Conservation (phyloP, 92 coral and sea anemone genomes). For the Epizoanthus fatuus region DNA sequence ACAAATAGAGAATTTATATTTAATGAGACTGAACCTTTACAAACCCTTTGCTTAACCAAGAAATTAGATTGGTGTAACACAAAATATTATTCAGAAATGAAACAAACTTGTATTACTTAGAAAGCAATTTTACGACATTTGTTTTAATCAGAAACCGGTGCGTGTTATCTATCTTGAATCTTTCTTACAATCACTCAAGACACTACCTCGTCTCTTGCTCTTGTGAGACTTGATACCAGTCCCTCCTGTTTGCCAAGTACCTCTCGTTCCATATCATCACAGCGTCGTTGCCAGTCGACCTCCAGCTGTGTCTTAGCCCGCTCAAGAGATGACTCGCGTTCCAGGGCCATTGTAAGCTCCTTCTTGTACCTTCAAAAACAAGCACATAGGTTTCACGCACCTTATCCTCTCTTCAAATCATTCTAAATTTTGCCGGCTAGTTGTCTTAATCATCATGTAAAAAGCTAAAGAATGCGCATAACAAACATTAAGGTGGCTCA, state of each 20-base stretch:
- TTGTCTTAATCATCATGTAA: too few species aligned
- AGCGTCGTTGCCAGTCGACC: constrained; percentile 97
- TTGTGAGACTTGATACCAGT: constrained; percentile 75
- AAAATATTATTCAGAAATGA: too few species aligned
- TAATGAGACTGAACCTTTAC: too few species aligned
- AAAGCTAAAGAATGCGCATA: too few species aligned
- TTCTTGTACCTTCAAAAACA: constrained; percentile 79
- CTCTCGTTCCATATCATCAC: constrained; percentile 94
- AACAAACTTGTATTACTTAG: too few species aligned
- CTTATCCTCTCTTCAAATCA: not conserved
- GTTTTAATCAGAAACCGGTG: too few species aligned
- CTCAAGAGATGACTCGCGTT: constrained; percentile 87
- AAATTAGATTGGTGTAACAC: too few species aligned
- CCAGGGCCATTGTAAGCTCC: constrained; percentile 89
- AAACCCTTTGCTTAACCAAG: too few species aligned
- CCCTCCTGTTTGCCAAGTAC: constrained; percentile 91
- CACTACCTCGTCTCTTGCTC: constrained; percentile 91
- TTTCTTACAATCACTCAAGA: not conserved
- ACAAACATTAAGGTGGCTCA: not conserved
- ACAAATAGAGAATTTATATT: too few species aligned
- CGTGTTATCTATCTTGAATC: too few species aligned
- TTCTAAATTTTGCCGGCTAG: not conserved
- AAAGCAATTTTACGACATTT: too few species aligned
- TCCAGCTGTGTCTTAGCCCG: constrained; percentile 86
- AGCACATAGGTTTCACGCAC: not conserved